These are phyloP conservation scores for Nothoprocta pentlandii DNA, from an alignment of 2,113 vertebrate species.

Conservation along the genomic window DNA sequence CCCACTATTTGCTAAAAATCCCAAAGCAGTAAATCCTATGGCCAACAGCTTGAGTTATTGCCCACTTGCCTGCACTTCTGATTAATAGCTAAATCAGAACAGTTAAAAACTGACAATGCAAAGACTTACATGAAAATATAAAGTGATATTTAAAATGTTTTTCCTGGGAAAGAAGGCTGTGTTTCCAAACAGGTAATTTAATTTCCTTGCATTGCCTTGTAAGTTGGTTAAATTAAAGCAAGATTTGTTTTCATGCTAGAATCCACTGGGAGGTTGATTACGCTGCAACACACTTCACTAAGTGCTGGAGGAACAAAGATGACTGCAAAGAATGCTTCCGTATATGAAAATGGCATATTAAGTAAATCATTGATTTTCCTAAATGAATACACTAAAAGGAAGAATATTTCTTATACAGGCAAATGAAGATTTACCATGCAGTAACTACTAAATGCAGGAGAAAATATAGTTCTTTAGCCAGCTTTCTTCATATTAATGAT, in stretches of 20 bases:
- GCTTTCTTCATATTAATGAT: background rate
- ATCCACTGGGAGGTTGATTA: slow-evolving; percentile 54
- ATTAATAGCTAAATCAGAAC: slow-evolving; percentile 6
- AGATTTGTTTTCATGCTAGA: slow-evolving; percentile 56
- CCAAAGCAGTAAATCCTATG: background rate
- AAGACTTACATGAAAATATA: slow-evolving; percentile 23
- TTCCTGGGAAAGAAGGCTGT: background rate
- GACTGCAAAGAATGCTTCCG: slow-evolving; percentile 37
- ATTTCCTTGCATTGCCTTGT: slow-evolving; percentile 34
- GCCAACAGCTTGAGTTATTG: background rate
- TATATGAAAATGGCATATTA: slow-evolving; percentile 45
- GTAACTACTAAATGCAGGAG: background rate
- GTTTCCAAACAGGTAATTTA: slow-evolving; percentile 61
- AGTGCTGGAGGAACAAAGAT: slow-evolving; percentile 30
- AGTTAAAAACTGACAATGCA: background rate
- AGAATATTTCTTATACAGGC: background rate
- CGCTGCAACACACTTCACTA: slow-evolving; percentile 40
- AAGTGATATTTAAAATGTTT: slow-evolving; percentile 28
- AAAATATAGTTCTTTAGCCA: slow-evolving; percentile 31
- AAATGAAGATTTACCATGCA: slow-evolving; percentile 53
- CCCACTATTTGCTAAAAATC: background rate
- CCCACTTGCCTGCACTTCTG: background rate
- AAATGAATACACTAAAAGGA: slow-evolving; percentile 28
- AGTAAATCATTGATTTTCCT: slow-evolving; percentile 38
- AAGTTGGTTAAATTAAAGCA: slow-evolving; percentile 60